Evolutionary conservation across 2,797 vertebrate species (phyloP).

Genomic region (Epinephelus coioides): DNA sequence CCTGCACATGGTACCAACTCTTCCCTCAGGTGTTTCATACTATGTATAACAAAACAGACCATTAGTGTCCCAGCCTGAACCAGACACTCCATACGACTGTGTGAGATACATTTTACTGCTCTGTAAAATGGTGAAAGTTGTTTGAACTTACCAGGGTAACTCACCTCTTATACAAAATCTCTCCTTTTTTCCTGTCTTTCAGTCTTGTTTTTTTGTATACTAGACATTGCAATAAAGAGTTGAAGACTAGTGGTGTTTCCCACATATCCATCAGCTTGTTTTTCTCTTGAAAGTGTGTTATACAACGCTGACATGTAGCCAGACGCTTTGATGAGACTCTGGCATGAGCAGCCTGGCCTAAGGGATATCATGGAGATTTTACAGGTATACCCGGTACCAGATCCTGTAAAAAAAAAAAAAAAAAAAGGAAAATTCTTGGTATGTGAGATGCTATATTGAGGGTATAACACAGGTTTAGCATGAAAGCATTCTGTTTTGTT

Average conservation of each 20-base stretch:
- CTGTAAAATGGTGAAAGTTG: conserved; percentile 47
- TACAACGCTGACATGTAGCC: conserved; percentile 51
- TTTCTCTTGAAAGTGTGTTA: conserved; percentile 43
- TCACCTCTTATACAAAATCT: neutral
- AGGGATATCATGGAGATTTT: conserved; percentile 53
- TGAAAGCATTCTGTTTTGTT: conserved; percentile 48
- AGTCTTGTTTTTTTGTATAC: neutral
- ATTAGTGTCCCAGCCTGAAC: conserved; percentile 39
- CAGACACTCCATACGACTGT: conserved; percentile 34
- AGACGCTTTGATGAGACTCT: conserved; percentile 58
- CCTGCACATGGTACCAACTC: conserved; percentile 63
- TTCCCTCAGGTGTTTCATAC: conserved; percentile 61
- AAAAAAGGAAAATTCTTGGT: conserved; percentile 46
- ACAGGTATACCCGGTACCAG: conserved; percentile 35
- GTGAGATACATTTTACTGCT: conserved; percentile 58
- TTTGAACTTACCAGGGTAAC: conserved; percentile 15
- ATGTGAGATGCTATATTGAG: conserved; percentile 58
- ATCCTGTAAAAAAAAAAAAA: conserved; percentile 5
- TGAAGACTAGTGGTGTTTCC: conserved; percentile 28
- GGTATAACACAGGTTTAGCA: conserved; percentile 40
- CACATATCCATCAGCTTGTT: conserved; percentile 37
- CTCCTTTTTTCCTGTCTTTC: neutral
- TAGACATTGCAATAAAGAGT: conserved; percentile 19
- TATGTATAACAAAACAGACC: conserved; percentile 40
- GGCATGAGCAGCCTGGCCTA: conserved; percentile 27